Evolutionary conservation across 2,888 invertebrate species (phyloP).

Genomic region (Erpobdella octoculata): DNA sequence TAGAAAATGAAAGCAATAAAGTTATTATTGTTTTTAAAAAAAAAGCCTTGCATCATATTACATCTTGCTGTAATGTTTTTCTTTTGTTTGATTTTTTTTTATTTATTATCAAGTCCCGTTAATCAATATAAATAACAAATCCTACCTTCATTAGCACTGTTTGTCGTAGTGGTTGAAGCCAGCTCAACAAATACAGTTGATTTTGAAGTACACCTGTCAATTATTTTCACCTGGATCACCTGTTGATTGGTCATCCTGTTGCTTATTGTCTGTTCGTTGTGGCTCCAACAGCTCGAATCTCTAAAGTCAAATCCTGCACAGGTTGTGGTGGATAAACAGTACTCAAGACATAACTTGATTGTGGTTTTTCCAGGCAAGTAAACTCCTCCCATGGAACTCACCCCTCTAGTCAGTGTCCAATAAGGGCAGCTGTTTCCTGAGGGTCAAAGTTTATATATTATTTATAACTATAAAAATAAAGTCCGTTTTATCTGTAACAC

Average conservation of each 20-base stretch:
- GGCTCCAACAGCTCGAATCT: slow-evolving; percentile 12
- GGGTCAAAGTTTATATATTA: not conserved
- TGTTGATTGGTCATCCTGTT: not conserved
- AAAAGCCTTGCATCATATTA: not conserved
- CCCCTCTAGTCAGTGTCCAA: not conserved
- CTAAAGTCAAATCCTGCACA: slow-evolving; percentile 20
- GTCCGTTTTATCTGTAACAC: no score
- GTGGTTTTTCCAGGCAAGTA: not conserved
- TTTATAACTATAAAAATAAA: not conserved
- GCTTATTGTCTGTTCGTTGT: not conserved
- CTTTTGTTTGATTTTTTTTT: no score
- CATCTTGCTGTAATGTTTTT: not conserved
- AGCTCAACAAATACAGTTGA: not conserved
- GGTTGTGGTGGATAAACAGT: not conserved
- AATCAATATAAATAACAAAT: not conserved
- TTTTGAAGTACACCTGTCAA: not conserved
- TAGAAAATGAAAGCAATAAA: not conserved
- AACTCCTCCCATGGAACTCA: slow-evolving; percentile 4
- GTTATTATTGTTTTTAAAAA: not conserved
- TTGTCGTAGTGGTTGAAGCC: slow-evolving; percentile 11
- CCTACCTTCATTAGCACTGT: not conserved
- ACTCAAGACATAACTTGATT: not conserved
- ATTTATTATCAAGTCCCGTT: no score
- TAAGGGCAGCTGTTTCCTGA: slow-evolving; percentile 11
- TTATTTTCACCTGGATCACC: slow-evolving; percentile 7